A percentile compares a stretch with the other conserved stretches of the same genome.
Conservation (phyloP, 2,797 vertebrate genomes). For the Eulemur albifrons region DNA sequence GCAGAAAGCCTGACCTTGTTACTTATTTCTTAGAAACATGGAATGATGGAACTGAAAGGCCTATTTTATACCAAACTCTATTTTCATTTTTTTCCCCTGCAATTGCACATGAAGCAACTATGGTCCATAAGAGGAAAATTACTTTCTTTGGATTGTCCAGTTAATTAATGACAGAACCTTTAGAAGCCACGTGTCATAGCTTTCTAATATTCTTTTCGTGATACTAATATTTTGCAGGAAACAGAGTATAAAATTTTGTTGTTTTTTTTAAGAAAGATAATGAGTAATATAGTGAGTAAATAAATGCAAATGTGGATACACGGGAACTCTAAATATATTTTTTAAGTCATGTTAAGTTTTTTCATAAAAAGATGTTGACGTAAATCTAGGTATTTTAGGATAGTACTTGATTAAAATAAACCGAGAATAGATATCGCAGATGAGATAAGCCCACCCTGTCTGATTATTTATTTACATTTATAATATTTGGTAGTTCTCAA, state of each 20-base stretch:
- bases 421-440: neutral
- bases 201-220: neutral
- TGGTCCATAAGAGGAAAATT: neutral
- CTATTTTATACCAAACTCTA: neutral
- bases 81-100: neutral
- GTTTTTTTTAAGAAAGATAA: neutral
- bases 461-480: neutral
- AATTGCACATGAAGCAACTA: neutral
- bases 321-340: neutral
- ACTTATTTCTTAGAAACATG: neutral
- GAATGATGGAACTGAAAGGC: neutral
- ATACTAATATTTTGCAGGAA: neutral
- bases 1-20: neutral
- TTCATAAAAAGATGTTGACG: neutral
- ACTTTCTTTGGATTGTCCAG: neutral
- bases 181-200: neutral
- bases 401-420: neutral
- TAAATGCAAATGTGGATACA: neutral
- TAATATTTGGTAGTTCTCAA: neutral
- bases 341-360: neutral
- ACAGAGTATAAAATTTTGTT: neutral
- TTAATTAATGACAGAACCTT: neutral
- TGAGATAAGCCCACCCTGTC: neutral
- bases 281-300: neutral
- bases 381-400: neutral